Evolutionary conservation across 2,888 invertebrate genomes (phyloP), one percentile per base, ranked within the genome.

Genomic region (Leucophora obtusa): DNA sequence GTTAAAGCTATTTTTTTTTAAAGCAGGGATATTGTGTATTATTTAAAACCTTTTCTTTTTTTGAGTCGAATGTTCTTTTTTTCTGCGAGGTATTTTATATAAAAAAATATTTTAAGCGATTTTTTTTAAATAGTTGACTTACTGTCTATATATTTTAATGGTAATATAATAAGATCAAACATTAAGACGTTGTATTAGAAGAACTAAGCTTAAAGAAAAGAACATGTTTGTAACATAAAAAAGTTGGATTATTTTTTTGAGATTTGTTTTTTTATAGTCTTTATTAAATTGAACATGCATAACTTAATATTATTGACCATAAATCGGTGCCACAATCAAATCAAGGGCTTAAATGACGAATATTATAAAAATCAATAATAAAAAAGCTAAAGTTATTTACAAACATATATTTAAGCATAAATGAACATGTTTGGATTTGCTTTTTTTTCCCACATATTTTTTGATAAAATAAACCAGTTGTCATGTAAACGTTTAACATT

Each of bases 401-500:
- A 28, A 28, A 28, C 28, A 28, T n/a, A 47, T 47, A n/a, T n/a
- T n/a, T n/a, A 6, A 47, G 15, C 43, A 47, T 47, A 47, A 47
- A 47, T 38, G 4, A 11, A 38, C 38, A 38, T 38, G 38, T 38
- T 38, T 38, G 8, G 1, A 38, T 38, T 11, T 38, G 38, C n/a
- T n/a, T 2, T 38, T 38, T 38, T 38, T 38, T 11, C 38, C 11
- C 2, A 11, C 38, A 38, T 11, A 11, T 9, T 38, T 11, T 38
- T 14, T 2, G 8, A 9, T 11, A 38, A 1, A 3, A 24, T 43
- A 66, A 74, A 66, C 51, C 60, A 53, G 63, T 66, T 59, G 65
- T 60, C 73, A 18, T 60, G 38, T 59, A 15, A 74, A 59, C 8
- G 59, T 60, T 68, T 68, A 60, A 15, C 59, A 68, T 74, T 38